A percentile compares a stretch with the other conserved stretches of the same genome.
These are phyloP conservation scores for Heliconius hewitsoni DNA, from an alignment of 1,140 invertebrate genomes.

Conservation along the genomic window DNA sequence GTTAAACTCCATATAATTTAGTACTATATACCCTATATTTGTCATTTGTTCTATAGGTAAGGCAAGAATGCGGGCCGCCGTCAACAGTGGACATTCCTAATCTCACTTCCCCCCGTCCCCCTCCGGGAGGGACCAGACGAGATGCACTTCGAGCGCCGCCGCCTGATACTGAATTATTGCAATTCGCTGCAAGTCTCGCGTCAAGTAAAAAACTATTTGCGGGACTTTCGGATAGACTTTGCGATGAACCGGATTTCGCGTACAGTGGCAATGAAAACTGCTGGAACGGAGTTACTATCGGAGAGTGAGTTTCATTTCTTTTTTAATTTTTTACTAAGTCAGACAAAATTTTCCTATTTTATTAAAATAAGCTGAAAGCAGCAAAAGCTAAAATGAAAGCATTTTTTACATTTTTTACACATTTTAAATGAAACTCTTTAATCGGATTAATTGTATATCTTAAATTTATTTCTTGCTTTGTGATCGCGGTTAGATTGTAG, in stretches of 20 bases:
- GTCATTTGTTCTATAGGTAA: conserved; percentile 68
- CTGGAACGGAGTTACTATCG: conserved; percentile 89
- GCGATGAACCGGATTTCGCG: conserved; percentile 83
- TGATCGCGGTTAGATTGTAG: no score
- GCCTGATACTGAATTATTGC: conserved; percentile 82
- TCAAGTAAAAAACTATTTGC: conserved; percentile 87
- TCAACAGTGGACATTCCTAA: conserved; percentile 62
- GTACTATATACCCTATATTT: not conserved
- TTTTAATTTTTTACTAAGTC: not conserved
- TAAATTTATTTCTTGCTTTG: no score
- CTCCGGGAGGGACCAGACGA: conserved; percentile 52
- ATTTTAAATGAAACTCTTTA: not conserved
- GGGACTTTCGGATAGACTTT: conserved; percentile 86
- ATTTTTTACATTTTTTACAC: not conserved
- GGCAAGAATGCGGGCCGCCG: conserved; percentile 80
- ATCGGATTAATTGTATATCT: no score
- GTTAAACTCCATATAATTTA: not conserved
- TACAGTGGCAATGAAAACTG: conserved; percentile 83
- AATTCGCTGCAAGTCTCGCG: conserved; percentile 85
- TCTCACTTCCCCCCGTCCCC: conserved; percentile 45
- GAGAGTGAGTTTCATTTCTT: conserved; percentile 84
- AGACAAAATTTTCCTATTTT: not conserved
- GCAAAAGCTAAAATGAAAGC: no score
- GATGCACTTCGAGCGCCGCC: conserved; percentile 68
- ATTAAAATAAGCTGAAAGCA: no score